Conservation (phyloP, 2,888 invertebrate genomes). For the Pseudococcus viburni region DNA sequence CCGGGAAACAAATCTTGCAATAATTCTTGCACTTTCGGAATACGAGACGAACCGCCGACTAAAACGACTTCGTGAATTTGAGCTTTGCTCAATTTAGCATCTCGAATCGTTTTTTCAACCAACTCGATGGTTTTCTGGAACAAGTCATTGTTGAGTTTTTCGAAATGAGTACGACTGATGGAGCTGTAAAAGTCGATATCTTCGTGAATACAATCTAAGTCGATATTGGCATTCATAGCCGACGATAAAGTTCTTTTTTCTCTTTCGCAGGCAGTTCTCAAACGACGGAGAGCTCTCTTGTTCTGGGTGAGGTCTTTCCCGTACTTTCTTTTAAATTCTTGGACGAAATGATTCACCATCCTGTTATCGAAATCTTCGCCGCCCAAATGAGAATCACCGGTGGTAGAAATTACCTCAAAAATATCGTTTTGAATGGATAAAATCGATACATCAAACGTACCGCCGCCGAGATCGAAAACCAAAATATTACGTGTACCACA, state of each 20-base stretch:
- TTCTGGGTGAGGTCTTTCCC: conserved; percentile 84
- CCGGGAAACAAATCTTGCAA: conserved; percentile 97
- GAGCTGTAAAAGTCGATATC: conserved; percentile 85
- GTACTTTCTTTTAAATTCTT: conserved; percentile 93
- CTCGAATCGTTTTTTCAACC: conserved; percentile 84
- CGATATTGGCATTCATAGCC: conserved; percentile 90
- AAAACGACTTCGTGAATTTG: conserved; percentile 89
- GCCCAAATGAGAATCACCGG: conserved; percentile 74
- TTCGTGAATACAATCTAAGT: conserved; percentile 85
- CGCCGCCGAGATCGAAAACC: conserved; percentile 82
- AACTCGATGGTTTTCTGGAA: conserved; percentile 81
- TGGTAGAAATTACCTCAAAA: conserved; percentile 96
- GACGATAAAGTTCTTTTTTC: conserved; percentile 90
- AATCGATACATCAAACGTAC: conserved; percentile 96
- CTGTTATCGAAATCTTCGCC: conserved; percentile 89
- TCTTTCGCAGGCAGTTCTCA: conserved; percentile 92
- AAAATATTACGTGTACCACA: conserved; percentile 62
- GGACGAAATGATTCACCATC: conserved; percentile 89
- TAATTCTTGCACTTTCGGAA: conserved; percentile 97
- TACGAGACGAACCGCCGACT: conserved; percentile 84
- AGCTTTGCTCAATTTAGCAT: conserved; percentile 96
- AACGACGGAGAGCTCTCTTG: conserved; percentile 58
- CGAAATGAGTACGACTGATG: conserved; percentile 85
- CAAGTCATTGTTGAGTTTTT: conserved; percentile 95
- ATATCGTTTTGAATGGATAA: conserved; percentile 94